Evolutionary conservation across 2,113 vertebrate genomes (phyloP), one percentile per base, ranked within the genome.

Genomic region (Tachuris rubrigastra): DNA sequence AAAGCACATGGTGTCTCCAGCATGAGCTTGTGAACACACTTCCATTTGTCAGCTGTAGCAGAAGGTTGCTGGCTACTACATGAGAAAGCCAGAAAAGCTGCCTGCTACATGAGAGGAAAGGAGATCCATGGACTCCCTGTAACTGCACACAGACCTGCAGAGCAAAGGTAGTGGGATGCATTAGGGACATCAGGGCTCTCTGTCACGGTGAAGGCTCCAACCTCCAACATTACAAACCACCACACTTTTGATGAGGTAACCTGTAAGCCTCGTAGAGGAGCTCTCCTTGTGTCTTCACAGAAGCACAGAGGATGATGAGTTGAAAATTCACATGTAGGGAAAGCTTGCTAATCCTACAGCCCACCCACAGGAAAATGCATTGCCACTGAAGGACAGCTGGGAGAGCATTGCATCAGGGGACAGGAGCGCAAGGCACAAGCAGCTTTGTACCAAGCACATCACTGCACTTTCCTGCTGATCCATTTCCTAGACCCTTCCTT

Each of bases 181-280:
- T 39, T 24, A 66, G n/a, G 76, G 56, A 60, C 52, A 25, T 12
- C 47, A 13, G 3, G 33, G 28, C 35, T 13, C 37, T 87, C 30
- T 52, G 58, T 47, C 37, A 42, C 0, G 1, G 27, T 31, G 31
- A 79, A 66, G 52, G 37, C 25, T 86, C 62, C 41, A n/a, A 4
- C 2, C 25, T 86, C 50, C 41, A 31, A 4, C 2, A 0, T 20
- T 75, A n/a, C 21, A 19, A 63, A 63, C n/a, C 28, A 27, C 0
- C 0, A 50, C 44, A 35, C 50, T 69, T 74, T 53, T 37, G 55
- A 74, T n/a, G 21, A 44, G 24, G 44, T 63, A 37, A 52, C 13
- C 63, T 44, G 21, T 22, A 72, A 85, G n/a, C 28, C 39, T 47
- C 27, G 25, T 41, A 63, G 47, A 72, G 44, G 49, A 76, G 27